Evolutionary conservation across 2,888 invertebrate genomes (phyloP).

Genomic region (Seira musarum): DNA sequence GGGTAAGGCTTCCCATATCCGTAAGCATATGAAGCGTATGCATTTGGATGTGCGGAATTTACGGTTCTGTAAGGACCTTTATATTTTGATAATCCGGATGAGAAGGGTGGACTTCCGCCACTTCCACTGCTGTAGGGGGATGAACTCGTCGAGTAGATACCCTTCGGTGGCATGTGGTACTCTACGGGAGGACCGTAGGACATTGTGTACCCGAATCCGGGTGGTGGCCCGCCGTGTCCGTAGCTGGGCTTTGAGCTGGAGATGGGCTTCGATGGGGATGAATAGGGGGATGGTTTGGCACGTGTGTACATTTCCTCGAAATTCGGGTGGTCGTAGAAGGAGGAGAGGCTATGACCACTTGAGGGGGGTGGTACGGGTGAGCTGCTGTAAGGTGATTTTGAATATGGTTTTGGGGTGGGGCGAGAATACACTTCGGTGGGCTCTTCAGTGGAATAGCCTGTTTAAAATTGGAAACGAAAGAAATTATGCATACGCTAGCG

Average conservation of each 20-base stretch:
- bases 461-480: no score
- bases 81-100: conserved; percentile 44
- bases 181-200: conserved; percentile 47
- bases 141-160: conserved; percentile 29
- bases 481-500: neutral
- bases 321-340: conserved; percentile 36
- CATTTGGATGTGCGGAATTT: conserved; percentile 22
- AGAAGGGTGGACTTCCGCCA: neutral
- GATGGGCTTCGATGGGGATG: conserved; percentile 19
- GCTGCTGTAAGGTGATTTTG: neutral
- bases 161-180: conserved; percentile 35
- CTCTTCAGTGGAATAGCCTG: conserved; percentile 43
- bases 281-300: conserved; percentile 16
- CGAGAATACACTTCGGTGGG: conserved; percentile 19
- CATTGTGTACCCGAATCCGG: conserved; percentile 13
- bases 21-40: conserved; percentile 27
- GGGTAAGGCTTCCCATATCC: conserved; percentile 46
- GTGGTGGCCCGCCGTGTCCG: neutral
- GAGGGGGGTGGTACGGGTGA: neutral
- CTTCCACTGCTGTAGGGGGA: conserved; percentile 26
- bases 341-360: conserved; percentile 40
- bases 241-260: neutral
- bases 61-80: conserved; percentile 50
- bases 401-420: conserved; percentile 10
- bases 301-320: conserved; percentile 34